Base-by-base conservation (phyloP, 2,797 vertebrate genomes). In the Fringilla coelebs region DNA sequence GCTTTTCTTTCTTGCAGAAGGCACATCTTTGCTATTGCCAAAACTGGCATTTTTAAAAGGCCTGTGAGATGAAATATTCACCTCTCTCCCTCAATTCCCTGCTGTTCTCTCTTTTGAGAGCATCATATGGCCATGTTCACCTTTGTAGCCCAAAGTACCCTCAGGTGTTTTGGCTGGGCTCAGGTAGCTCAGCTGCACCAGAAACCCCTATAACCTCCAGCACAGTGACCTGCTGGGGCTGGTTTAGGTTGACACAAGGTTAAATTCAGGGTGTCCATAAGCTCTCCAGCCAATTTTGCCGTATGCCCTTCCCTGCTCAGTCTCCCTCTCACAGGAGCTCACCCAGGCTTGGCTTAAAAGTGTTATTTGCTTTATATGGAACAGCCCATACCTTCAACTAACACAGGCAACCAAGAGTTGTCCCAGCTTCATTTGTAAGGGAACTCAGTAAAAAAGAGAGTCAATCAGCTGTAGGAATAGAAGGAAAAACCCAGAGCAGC, bases 91-190 rank as follows among this genome's bases (percentile, higher is more conserved):
- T 55, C 28, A 25, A 3, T 28, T 41, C 29, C 12, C 3, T 24
- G 24, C 19, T 14, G 1, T 65, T 55, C 40, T 71, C 61, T 22
- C 9, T 19, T 16, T 7, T 57, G 36, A 32, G 26, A 76, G 20
- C 26, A 61, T 12, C 22, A 20, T 9, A 36, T 41, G 10, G 26
- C 48, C 41, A 7, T 0, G 1, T 1, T 45, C 38, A 49, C 13
- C 28, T 41, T 29, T 32, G 26, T 57, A 60, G 36, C 10, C 31
- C 48, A 32, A 58, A 83, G 8, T 5, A 9, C 20, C 29, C 54
- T 72, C 46, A 52, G 38, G 54, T 18, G 41, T 11, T 57, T 32
- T 15, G 26, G n/a, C 36, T 31, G 38, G 11, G n/a, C 51, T 75
- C 38, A 19, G 32, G 48, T 49, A 58, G 45, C 66, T 45, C 51